These are phyloP conservation scores for Meiosimyza decipiens DNA, from an alignment of 2,888 invertebrate species.

Conservation along the genomic window DNA sequence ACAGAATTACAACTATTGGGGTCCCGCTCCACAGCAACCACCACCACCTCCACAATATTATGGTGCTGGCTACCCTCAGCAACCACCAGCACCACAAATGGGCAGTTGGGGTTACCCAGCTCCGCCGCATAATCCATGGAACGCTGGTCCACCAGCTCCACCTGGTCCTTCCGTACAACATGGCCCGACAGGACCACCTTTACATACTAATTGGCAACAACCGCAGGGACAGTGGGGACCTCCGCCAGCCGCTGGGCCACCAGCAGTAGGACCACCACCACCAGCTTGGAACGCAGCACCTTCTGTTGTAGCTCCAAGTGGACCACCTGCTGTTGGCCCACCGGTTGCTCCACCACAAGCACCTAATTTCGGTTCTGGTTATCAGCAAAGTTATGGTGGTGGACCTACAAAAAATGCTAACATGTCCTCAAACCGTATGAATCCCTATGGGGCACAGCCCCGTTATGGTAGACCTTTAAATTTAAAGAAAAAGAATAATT, in stretches of 20 bases:
- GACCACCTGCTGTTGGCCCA: constrained; percentile 41
- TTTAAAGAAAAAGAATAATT: too few species aligned
- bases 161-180: constrained; percentile 35
- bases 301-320: constrained; percentile 45
- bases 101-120: constrained; percentile 60
- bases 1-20: constrained; percentile 62
- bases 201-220: constrained; percentile 44
- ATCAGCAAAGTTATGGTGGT: constrained; percentile 85
- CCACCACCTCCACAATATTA: constrained; percentile 49
- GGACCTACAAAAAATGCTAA: constrained; percentile 80
- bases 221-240: constrained; percentile 33
- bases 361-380: constrained; percentile 71
- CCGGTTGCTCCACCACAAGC: constrained; percentile 41
- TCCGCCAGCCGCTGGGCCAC: constrained; percentile 45
- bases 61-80: constrained; percentile 57
- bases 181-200: constrained; percentile 38
- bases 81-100: constrained; percentile 67
- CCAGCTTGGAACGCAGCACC: constrained; percentile 52
- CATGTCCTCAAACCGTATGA: constrained; percentile 78
- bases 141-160: constrained; percentile 49
- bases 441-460: constrained; percentile 68
- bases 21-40: constrained; percentile 47
- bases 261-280: constrained; percentile 28
- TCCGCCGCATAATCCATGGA: constrained; percentile 54
- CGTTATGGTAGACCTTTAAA: constrained; percentile 47